These are phyloP conservation scores for Helleia helle DNA, from an alignment of 2,888 invertebrate species.

Conservation along the genomic window DNA sequence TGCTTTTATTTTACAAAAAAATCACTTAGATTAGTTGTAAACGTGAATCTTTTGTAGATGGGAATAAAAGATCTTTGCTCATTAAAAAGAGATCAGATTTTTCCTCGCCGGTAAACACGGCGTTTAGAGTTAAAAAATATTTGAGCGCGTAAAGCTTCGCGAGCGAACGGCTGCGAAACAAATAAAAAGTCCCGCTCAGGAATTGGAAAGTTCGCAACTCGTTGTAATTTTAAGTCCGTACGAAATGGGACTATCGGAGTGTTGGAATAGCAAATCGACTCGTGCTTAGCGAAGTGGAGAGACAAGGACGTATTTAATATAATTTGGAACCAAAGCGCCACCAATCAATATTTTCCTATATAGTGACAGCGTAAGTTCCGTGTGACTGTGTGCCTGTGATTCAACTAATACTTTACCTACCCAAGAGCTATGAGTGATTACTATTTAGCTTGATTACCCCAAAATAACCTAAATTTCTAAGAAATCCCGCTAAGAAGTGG, in stretches of 20 bases:
- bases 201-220: conserved; percentile 38
- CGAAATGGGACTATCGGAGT: conserved; percentile 48
- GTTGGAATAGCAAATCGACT: conserved; percentile 60
- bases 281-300: conserved; percentile 50
- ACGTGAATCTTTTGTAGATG: conserved; percentile 1
- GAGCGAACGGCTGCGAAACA: conserved; percentile 32
- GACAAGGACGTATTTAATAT: conserved; percentile 41
- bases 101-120: conserved; percentile 24
- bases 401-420: no score
- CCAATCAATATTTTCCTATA: not conserved
- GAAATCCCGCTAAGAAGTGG: no score
- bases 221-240: conserved; percentile 57
- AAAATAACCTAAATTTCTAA: no score
- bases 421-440: no score
- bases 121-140: conserved; percentile 25
- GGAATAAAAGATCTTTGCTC: conserved; percentile 16
- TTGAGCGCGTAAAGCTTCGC: conserved; percentile 28
- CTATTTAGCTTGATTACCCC: no score
- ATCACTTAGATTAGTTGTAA: conserved; percentile 2
- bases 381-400: no score
- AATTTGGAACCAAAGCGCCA: conserved; percentile 3
- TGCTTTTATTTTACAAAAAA: not conserved
- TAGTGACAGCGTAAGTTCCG: no score
- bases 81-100: conserved; percentile 26
- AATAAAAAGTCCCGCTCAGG: conserved; percentile 32